These are phyloP conservation scores for Strigops habroptila DNA, from an alignment of 2,113 vertebrate genomes.

Conservation along the genomic window DNA sequence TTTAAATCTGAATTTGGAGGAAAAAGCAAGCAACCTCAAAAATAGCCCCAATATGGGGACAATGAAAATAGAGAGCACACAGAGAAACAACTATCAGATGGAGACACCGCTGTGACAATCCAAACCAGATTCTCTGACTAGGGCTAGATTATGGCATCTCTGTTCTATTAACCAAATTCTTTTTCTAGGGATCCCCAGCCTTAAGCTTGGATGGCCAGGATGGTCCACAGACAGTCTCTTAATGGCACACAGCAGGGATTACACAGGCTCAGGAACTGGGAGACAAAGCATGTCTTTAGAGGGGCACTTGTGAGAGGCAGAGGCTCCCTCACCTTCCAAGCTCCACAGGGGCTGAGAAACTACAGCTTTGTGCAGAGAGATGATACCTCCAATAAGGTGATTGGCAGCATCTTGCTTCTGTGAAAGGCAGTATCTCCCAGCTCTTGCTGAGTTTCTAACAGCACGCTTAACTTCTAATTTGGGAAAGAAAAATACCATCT, in stretches of 20 bases:
- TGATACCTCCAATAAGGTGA: conserved; percentile 50
- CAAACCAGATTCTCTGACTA: background rate
- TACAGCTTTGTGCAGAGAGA: background rate
- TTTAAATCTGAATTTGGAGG: background rate
- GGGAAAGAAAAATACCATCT: conserved; percentile 70
- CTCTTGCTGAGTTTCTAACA: conserved; percentile 61
- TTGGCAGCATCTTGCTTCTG: conserved; percentile 54
- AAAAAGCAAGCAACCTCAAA: background rate
- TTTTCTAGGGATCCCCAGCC: background rate
- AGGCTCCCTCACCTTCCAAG: background rate
- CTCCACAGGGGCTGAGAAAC: conserved; percentile 14
- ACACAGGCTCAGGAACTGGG: background rate
- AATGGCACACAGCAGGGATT: background rate
- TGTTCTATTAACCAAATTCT: background rate
- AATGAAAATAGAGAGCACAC: background rate
- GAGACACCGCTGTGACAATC: background rate
- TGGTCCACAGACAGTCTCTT: background rate
- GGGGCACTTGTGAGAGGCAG: background rate
- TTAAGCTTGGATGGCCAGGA: background rate
- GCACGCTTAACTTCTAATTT: conserved; percentile 65
- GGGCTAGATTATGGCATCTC: background rate
- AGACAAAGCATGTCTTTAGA: background rate
- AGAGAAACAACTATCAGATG: background rate
- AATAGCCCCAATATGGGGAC: background rate
- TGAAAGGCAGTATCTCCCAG: conserved; percentile 56